Evolutionary conservation across 2,888 invertebrate genomes (phyloP).

Genomic region (Strigamia transsilvanica): DNA sequence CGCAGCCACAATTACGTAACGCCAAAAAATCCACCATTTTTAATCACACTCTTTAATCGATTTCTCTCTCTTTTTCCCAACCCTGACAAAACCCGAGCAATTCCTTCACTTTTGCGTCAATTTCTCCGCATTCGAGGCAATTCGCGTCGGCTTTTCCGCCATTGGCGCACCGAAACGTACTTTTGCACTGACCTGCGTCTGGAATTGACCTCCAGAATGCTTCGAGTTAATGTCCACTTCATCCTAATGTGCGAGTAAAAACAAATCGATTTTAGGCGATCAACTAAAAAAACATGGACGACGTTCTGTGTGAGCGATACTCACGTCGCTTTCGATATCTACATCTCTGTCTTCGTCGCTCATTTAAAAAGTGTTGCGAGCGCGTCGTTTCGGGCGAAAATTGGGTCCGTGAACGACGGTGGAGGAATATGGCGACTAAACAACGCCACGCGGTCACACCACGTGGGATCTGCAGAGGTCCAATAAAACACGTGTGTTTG

Average conservation of each 20-base stretch:
- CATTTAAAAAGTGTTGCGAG: constrained; percentile 68
- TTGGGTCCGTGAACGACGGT: neutral
- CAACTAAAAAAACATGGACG: too few relatives aligned
- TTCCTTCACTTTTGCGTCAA: too few relatives aligned
- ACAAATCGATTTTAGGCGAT: neutral
- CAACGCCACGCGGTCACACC: constrained; percentile 61
- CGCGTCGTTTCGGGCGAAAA: neutral
- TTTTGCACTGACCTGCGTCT: constrained; percentile 54
- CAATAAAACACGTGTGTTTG: constrained; percentile 4
- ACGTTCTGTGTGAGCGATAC: too few relatives aligned
- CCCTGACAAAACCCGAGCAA: too few relatives aligned
- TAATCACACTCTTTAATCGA: too few relatives aligned
- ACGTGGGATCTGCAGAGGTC: constrained; percentile 54
- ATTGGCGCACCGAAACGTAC: too few relatives aligned
- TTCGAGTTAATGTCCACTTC: constrained; percentile 53
- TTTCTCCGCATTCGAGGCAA: too few relatives aligned
- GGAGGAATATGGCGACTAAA: constrained; percentile 60
- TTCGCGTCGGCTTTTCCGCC: too few relatives aligned
- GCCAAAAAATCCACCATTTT: too few relatives aligned
- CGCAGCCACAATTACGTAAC: too few relatives aligned
- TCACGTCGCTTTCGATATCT: constrained; percentile 94
- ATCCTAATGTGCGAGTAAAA: constrained; percentile 40
- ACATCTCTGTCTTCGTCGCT: constrained; percentile 95
- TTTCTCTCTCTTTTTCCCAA: too few relatives aligned
- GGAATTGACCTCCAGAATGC: constrained; percentile 55